A percentile compares a stretch with the other conserved stretches of the same genome.
Conservation (phyloP, 2,888 invertebrate species). For the Tipula unca region DNA sequence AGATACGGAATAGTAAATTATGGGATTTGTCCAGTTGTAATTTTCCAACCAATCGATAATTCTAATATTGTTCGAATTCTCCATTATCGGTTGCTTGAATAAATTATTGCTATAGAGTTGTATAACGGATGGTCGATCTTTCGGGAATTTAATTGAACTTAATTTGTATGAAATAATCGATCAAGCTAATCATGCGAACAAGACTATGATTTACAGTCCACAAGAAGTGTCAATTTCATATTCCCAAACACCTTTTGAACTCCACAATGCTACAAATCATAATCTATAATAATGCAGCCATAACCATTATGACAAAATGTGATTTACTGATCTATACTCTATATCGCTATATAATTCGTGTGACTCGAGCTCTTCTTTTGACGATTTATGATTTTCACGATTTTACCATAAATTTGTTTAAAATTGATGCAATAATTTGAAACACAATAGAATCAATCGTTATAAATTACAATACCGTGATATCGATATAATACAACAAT, state of each 20-base stretch:
- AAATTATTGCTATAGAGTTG: too few relatives aligned
- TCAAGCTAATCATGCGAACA: too few relatives aligned
- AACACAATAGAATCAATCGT: neutral
- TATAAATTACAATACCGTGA: neutral
- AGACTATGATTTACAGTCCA: neutral
- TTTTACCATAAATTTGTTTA: neutral
- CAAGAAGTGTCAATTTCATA: neutral
- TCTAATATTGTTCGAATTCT: too few relatives aligned
- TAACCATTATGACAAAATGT: neutral
- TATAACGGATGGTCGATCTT: too few relatives aligned
- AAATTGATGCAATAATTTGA: neutral
- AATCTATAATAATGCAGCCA: neutral
- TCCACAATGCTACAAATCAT: neutral
- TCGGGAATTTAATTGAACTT: too few relatives aligned
- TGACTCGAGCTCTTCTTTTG: neutral
- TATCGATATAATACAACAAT: neutral
- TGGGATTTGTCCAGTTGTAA: too few relatives aligned
- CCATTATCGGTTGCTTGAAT: too few relatives aligned
- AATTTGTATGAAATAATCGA: too few relatives aligned
- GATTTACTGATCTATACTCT: neutral
- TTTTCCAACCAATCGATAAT: too few relatives aligned
- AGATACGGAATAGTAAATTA: too few relatives aligned
- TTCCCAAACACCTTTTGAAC: neutral
- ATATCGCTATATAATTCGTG: neutral
- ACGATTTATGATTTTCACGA: neutral